These are phyloP conservation scores for Lagopus muta DNA, from an alignment of 2,113 vertebrate genomes.

Conservation along the genomic window DNA sequence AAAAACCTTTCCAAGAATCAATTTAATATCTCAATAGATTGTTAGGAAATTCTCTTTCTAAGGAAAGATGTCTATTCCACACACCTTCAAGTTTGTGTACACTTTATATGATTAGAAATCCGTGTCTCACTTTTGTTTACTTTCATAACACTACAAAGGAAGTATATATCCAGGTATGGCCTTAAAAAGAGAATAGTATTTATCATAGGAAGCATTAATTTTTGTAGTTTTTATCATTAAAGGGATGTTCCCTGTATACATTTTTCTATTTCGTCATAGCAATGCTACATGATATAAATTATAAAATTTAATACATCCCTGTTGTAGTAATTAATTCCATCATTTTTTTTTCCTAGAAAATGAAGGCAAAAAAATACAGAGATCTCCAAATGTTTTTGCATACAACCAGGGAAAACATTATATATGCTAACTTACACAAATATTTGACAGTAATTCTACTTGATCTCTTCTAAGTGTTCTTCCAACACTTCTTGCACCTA, in stretches of 20 bases:
- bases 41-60: background rate
- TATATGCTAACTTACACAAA: background rate
- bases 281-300: slow-evolving; percentile 44
- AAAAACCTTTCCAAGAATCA: background rate
- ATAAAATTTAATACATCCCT: slow-evolving; percentile 25
- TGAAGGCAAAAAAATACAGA: slow-evolving; percentile 34
- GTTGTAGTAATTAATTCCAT: slow-evolving; percentile 41
- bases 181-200: slow-evolving; percentile 21
- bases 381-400: slow-evolving; percentile 43
- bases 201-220: slow-evolving; percentile 11
- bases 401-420: background rate
- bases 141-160: background rate
- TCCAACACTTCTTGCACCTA: background rate
- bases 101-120: background rate
- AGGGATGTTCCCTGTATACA: slow-evolving; percentile 3
- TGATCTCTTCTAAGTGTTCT: background rate
- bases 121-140: background rate
- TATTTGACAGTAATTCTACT: background rate
- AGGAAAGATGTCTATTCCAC: background rate
- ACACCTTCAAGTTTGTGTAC: background rate
- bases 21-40: background rate
- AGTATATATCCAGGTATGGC: background rate
- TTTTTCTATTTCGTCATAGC: slow-evolving; percentile 40
- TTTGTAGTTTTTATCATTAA: slow-evolving; percentile 36
- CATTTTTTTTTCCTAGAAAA: slow-evolving; percentile 21